Conservation (phyloP, 2,888 invertebrate species). For the Xestia ashworthii region DNA sequence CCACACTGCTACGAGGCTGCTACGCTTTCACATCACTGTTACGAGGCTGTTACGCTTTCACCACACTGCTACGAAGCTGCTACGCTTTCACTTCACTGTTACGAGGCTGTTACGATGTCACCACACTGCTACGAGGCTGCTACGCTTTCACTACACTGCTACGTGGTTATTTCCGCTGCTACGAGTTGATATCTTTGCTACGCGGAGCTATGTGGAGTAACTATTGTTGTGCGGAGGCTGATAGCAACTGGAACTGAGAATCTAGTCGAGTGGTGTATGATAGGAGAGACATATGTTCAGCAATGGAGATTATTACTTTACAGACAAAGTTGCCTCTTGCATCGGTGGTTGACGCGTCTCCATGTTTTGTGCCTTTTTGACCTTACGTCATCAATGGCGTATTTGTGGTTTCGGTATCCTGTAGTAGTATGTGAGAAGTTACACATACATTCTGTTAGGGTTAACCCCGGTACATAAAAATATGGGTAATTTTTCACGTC, state of each 20-base stretch:
- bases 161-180: neutral
- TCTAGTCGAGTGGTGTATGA: neutral
- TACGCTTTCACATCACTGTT: conserved; percentile 7
- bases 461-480: neutral
- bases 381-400: neutral
- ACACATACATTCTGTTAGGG: neutral
- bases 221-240: neutral
- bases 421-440: neutral
- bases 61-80: neutral
- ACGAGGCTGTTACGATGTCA: no score
- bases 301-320: neutral
- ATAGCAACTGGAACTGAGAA: neutral
- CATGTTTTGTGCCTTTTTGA: neutral
- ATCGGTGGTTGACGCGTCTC: neutral
- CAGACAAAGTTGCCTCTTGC: neutral
- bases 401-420: neutral
- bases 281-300: neutral
- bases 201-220: neutral
- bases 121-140: no score
- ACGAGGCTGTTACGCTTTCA: neutral
- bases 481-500: neutral
- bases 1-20: conserved; percentile 15
- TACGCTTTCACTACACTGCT: neutral
- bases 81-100: neutral
- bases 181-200: neutral